Percentiles rank a stretch among this genome's conserved stretches.
phyloP scores from a whole-genome alignment of 2,113 vertebrate genomes.

The Perca schrenkii region DNA sequence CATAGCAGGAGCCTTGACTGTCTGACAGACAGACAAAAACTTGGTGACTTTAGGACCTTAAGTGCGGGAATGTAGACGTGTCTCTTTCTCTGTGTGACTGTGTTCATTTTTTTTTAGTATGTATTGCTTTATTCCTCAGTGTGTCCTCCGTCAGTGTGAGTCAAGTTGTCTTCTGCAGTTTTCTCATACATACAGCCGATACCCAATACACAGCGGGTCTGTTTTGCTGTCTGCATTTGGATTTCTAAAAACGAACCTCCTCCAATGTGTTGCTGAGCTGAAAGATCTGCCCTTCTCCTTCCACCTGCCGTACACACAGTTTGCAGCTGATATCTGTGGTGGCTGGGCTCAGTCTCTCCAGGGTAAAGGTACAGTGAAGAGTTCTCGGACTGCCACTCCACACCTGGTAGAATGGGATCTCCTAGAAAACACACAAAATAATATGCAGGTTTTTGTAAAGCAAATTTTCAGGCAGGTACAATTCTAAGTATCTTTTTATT shows the following conservation, averaged over 20 bases:
- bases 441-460: neutral
- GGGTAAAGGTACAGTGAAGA: slow-evolving; percentile 94
- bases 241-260: slow-evolving; percentile 60
- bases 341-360: slow-evolving; percentile 91
- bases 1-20: slow-evolving; percentile 52
- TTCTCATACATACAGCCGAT: neutral
- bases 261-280: slow-evolving; percentile 91
- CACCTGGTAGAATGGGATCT: slow-evolving; percentile 95
- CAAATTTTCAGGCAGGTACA: neutral
- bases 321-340: slow-evolving; percentile 92
- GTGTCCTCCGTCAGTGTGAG: neutral
- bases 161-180: neutral
- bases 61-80: slow-evolving; percentile 21
- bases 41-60: slow-evolving; percentile 62
- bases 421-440: slow-evolving; percentile 76
- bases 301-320: slow-evolving; percentile 94
- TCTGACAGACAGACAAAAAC: slow-evolving; percentile 45
- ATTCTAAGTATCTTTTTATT: neutral
- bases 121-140: neutral
- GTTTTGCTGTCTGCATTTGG: neutral
- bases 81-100: neutral
- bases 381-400: slow-evolving; percentile 93
- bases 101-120: slow-evolving; percentile 2
- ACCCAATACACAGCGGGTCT: neutral
- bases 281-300: slow-evolving; percentile 97